Conservation (phyloP, 2,888 invertebrate species). For the Anaspis maculata region DNA sequence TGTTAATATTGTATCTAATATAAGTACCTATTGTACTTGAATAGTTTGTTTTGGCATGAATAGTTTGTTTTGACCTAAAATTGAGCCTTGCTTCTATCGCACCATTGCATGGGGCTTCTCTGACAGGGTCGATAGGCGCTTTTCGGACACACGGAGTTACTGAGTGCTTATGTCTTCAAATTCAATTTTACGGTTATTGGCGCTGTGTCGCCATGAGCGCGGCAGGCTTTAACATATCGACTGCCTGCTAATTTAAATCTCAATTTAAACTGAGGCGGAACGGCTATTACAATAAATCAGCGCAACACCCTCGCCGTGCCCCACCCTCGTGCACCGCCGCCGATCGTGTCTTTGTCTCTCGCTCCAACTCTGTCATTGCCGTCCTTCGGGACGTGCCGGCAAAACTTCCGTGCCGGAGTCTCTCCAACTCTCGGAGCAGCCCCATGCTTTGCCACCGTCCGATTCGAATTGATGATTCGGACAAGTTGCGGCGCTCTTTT, state of each 20-base stretch:
- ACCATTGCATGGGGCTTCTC: no score
- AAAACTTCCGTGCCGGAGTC: no score
- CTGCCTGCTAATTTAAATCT: conserved; percentile 43
- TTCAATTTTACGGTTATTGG: conserved; percentile 45
- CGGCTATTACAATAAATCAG: conserved; percentile 43
- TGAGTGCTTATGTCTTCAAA: conserved; percentile 22
- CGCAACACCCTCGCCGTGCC: conserved; percentile 31
- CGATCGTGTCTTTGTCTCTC: conserved; percentile 7
- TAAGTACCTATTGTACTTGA: no score
- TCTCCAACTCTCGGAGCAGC: no score
- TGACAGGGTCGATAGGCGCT: no score
- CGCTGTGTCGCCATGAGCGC: conserved; percentile 33
- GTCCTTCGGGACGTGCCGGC: no score
- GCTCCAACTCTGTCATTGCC: no score
- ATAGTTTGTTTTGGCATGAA: no score
- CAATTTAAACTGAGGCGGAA: conserved; percentile 42
- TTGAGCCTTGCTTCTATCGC: no score
- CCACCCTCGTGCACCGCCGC: conserved; percentile 3
- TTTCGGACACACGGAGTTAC: no score
- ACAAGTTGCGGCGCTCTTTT: conserved; percentile 25
- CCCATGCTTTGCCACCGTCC: conserved; percentile 20
- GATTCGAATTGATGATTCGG: conserved; percentile 33
- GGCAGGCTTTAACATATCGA: conserved; percentile 30
- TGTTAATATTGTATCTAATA: no score
- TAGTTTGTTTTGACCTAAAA: no score